Base-by-base conservation (phyloP, 2,797 vertebrate species). In the Malurus leucopterus region DNA sequence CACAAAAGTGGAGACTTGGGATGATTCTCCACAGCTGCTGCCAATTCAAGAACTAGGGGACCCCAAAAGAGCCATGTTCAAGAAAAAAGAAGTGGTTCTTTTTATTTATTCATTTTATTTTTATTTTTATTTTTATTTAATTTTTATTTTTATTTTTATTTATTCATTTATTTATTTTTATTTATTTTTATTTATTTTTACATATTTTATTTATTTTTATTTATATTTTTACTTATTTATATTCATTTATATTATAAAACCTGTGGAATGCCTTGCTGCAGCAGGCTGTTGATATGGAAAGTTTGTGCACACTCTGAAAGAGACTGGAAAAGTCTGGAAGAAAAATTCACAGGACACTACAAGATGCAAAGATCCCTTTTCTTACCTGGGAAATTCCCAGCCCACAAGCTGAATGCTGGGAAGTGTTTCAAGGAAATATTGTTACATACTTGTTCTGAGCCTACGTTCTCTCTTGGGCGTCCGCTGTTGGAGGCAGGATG, bases 401-500 rank as follows among this genome's bases (percentile, higher is more conserved):
- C 13, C 13, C 70, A 15, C 4, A 13, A 34, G 38, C 51, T 94
- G 85, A 94, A 93, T 84, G 59, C 70, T 84, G 89, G 87, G 85
- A 94, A 94, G 9, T 50, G 36, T 57, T 93, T 84, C 51, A 72
- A 88, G 87, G 89, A 93, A 89, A 92, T 86, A 78, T 16, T 71
- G 36, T 91, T 38, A 38, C 20, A 16, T 58, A 38, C 83, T 94
- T 94, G n/a, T 88, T 38, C 58, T 71, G 68, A 74, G 69, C 13
- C 69, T 18, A 30, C 30, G 82, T 85, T 83, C 79, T 51, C 81
- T 75, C 93, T 93, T 65, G 89, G 92, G 87, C 63, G 14, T 91
- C 84, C 70, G 40, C 85, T 84, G 23, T 20, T 71, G 73, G 83
- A 94, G 67, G 73, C 91, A 94, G 94, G 93, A 95, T 94, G 91